Conservation (phyloP, 2,113 vertebrate species). For the Balaenoptera acutorostrata region DNA sequence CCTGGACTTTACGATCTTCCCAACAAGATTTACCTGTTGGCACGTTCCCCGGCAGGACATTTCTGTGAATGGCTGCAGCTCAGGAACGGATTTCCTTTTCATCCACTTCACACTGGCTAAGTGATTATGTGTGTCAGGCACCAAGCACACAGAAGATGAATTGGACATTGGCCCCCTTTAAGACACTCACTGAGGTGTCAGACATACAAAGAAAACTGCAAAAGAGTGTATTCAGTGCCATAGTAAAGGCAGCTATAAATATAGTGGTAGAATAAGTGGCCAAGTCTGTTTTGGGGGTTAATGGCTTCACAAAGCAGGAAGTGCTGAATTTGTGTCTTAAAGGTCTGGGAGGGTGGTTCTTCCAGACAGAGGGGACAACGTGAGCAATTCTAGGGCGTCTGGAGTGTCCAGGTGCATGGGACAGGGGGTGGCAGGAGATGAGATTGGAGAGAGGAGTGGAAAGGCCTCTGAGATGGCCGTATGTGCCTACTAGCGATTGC, state of each 20-base stretch:
- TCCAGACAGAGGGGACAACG: neutral
- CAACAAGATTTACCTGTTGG: conserved; percentile 41
- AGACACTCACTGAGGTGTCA: neutral
- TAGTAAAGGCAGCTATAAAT: neutral
- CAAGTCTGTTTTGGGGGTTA: neutral
- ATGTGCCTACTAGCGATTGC: too few species aligned
- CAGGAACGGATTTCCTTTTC: neutral
- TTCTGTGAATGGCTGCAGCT: neutral
- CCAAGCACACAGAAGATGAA: neutral
- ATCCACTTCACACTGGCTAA: neutral
- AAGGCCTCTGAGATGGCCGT: too few species aligned
- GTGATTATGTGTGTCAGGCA: neutral
- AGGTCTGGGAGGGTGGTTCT: neutral
- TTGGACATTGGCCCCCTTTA: neutral
- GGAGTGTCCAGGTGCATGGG: neutral
- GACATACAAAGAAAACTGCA: neutral
- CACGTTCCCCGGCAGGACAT: neutral
- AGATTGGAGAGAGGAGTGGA: rapidly evolving
- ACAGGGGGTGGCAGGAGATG: neutral
- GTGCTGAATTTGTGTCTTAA: neutral
- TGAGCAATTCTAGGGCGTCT: neutral
- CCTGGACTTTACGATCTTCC: neutral
- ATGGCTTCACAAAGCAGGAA: neutral
- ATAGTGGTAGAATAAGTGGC: neutral
- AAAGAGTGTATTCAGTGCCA: neutral